Conservation (phyloP, 2,113 vertebrate genomes). For the Tiliqua scincoides region DNA sequence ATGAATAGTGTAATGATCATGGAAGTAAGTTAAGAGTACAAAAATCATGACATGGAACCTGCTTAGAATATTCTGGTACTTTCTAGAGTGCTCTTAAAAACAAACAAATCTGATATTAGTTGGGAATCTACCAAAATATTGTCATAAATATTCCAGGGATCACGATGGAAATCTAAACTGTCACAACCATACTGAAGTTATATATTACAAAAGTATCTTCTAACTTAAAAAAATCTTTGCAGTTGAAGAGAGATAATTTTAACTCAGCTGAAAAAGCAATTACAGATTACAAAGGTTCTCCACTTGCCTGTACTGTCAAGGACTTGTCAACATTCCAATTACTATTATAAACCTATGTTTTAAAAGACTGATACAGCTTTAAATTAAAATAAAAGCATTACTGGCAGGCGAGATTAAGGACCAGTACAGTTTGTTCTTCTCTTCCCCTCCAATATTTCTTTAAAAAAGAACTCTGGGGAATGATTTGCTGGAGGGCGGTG, state of each 20-base stretch:
- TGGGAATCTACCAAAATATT: background rate
- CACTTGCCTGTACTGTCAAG: conserved; percentile 26
- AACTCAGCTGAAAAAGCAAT: conserved; percentile 35
- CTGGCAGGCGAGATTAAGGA: conserved; percentile 12
- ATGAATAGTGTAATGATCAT: background rate
- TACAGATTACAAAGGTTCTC: conserved; percentile 31
- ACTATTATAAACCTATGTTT: conserved; percentile 13
- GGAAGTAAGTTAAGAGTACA: background rate
- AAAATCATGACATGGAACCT: background rate
- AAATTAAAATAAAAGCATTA: conserved; percentile 21
- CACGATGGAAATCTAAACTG: background rate
- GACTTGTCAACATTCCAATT: conserved; percentile 42
- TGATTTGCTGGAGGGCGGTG: background rate
- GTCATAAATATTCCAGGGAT: background rate
- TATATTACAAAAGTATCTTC: conserved; percentile 15
- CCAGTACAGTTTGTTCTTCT: background rate
- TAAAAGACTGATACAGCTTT: conserved; percentile 7
- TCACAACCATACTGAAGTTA: background rate
- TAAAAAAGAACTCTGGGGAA: background rate
- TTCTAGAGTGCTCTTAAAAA: background rate
- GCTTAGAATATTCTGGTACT: background rate
- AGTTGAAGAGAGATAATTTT: conserved; percentile 34
- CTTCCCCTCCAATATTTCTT: background rate
- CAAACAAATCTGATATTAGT: background rate
- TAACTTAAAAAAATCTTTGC: conserved; percentile 22